These are phyloP conservation scores for Disparrhopalites patrizii DNA, from an alignment of 2,888 invertebrate genomes.

Conservation along the genomic window DNA sequence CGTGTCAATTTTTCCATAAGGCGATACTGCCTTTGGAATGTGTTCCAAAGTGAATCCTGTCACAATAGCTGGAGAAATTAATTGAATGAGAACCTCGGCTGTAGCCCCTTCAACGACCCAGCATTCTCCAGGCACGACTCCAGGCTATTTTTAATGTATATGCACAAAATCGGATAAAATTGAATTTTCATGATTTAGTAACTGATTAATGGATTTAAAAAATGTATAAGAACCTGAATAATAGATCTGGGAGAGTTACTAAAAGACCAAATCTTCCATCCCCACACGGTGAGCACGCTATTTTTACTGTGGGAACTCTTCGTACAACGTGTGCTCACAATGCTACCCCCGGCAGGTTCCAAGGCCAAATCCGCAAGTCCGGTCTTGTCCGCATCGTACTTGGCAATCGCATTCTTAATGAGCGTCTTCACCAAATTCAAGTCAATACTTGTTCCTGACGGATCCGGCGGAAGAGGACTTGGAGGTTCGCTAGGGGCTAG, in stretches of 20 bases:
- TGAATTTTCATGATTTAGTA: no score
- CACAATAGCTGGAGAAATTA: conserved; percentile 54
- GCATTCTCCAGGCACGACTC: conserved; percentile 58
- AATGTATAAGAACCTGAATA: conserved; percentile 59
- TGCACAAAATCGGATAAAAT: no score
- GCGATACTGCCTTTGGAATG: conserved; percentile 55
- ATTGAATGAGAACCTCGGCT: conserved; percentile 57
- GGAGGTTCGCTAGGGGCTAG: neutral
- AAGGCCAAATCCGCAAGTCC: conserved; percentile 91
- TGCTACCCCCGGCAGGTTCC: conserved; percentile 83
- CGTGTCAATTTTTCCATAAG: conserved; percentile 56
- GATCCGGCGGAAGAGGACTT: neutral
- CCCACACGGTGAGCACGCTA: conserved; percentile 75
- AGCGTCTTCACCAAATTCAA: conserved; percentile 47
- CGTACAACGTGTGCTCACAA: conserved; percentile 83
- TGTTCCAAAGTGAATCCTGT: conserved; percentile 58
- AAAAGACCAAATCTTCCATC: conserved; percentile 82
- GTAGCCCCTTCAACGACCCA: conserved; percentile 58
- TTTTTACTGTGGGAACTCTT: conserved; percentile 75
- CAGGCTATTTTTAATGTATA: no score
- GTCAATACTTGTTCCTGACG: neutral
- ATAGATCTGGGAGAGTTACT: conserved; percentile 77
- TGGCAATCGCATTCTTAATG: conserved; percentile 52
- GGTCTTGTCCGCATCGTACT: conserved; percentile 93
- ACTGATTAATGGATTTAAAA: no score